Evolutionary conservation across 2,113 vertebrate genomes (phyloP).

Genomic region (Polypterus bichir): DNA sequence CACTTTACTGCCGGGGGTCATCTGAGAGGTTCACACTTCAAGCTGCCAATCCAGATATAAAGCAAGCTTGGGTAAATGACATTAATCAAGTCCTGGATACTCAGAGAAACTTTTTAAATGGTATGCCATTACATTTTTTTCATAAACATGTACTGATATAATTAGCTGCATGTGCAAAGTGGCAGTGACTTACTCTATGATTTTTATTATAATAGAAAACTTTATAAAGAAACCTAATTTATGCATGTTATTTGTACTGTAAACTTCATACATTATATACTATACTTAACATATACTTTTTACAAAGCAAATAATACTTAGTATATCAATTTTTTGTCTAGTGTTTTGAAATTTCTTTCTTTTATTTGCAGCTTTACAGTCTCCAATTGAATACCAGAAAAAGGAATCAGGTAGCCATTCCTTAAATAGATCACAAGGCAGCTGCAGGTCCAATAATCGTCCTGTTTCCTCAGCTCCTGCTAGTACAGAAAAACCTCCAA

Average conservation of each 20-base stretch:
- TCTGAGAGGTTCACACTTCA: conserved; percentile 81
- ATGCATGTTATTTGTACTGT: too few species aligned
- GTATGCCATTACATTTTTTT: conserved; percentile 33
- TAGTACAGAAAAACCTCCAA: conserved; percentile 61
- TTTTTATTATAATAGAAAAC: too few species aligned
- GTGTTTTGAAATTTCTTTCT: too few species aligned
- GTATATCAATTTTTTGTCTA: too few species aligned
- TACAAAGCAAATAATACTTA: too few species aligned
- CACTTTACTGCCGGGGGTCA: conserved; percentile 72
- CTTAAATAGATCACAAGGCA: conserved; percentile 63
- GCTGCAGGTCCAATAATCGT: conserved; percentile 53
- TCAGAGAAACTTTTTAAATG: conserved; percentile 85
- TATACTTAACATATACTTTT: too few species aligned
- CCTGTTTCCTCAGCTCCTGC: conserved; percentile 69
- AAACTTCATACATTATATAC: too few species aligned
- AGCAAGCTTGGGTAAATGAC: conserved; percentile 84
- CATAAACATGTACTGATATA: neutral
- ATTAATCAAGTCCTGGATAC: conserved; percentile 82
- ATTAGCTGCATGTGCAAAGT: neutral
- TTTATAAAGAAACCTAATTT: too few species aligned
- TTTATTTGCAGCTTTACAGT: conserved; percentile 68
- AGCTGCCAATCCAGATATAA: conserved; percentile 84
- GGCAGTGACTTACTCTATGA: too few species aligned
- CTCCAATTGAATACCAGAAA: conserved; percentile 89
- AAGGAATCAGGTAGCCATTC: conserved; percentile 57